Evolutionary conservation across 2,888 invertebrate genomes (phyloP), one percentile per base, ranked within the genome.

Genomic region (Ypsolopha sequella): DNA sequence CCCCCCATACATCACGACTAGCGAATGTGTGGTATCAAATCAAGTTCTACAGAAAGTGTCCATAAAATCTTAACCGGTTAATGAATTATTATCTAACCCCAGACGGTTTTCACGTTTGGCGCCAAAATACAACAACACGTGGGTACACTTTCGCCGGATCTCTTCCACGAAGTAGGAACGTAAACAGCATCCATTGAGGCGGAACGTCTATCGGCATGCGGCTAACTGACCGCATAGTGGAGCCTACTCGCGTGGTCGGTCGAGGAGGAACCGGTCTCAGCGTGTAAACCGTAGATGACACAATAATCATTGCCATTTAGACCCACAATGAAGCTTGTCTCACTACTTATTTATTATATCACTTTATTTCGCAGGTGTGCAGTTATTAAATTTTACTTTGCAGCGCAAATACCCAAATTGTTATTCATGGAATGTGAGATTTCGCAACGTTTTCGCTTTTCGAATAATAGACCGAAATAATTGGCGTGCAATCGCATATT

Each of bases 251-350:
- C 24, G 24, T 24, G 24, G 24, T 24, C 24, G 24, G 24, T 24
- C 24, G 2, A 14, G 13, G 36, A 13, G 33, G 53, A 67, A 73
- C 66, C 62, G 63, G 68, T 66, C 63, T 55, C 51, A 51, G 54
- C 46, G 53, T 57, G 56, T 56, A 60, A 58, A 58, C 56, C 58
- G 48, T 45, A 54, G 58, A 66, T 64, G 64, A 62, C 62, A 62
- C 59, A 68, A 66, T 61, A 62, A 60, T 64, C 58, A 50, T 50
- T 41, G 50, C 50, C 50, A 36, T 50, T 50, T 50, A 39, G 13
- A 36, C 39, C 24, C 34, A 13, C 33, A 14, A 7, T 43, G 33
- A 11, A 11, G 13, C 38, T 13, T 7, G 39, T 41, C 10, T 13
- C 4, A 7, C 7, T 43, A 13, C 3, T 7, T 13, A 13, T 43